These are phyloP conservation scores for Odontomyia ornata DNA, from an alignment of 2,888 invertebrate species.

Conservation along the genomic window DNA sequence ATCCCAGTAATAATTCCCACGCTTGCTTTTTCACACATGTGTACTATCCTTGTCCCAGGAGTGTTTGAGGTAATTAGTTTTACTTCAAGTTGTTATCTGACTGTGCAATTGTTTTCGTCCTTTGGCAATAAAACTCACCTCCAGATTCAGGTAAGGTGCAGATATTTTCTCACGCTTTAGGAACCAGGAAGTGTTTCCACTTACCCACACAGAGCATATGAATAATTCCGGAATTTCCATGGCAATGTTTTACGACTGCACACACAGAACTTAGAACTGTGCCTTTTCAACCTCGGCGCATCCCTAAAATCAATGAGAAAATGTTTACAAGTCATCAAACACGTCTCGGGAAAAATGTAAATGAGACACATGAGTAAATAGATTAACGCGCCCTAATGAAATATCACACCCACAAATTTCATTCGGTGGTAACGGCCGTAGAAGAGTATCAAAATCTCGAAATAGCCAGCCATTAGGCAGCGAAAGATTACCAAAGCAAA, in stretches of 20 bases:
- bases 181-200: slow-evolving; percentile 9
- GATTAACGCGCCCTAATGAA: slow-evolving; percentile 31
- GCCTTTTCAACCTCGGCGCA: slow-evolving; percentile 5
- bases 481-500: slow-evolving; percentile 36
- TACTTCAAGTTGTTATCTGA: slow-evolving; percentile 27
- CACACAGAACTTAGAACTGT: background rate
- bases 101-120: slow-evolving; percentile 40
- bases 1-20: slow-evolving; percentile 11
- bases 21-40: slow-evolving; percentile 31
- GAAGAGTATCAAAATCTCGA: slow-evolving; percentile 32
- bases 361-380: slow-evolving; percentile 36
- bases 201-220: background rate
- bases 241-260: slow-evolving; percentile 23
- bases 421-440: slow-evolving; percentile 4
- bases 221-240: slow-evolving; percentile 34
- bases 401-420: slow-evolving; percentile 37
- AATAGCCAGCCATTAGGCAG: slow-evolving; percentile 25
- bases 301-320: background rate
- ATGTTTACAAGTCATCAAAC: slow-evolving; percentile 34
- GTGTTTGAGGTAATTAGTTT: slow-evolving; percentile 40
- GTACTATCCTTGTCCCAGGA: slow-evolving; percentile 31
- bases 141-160: slow-evolving; percentile 8
- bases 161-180: slow-evolving; percentile 27
- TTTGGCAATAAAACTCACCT: slow-evolving; percentile 36
- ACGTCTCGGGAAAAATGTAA: slow-evolving; percentile 39